Evolutionary conservation across 2,113 vertebrate genomes (phyloP), one percentile per base, ranked within the genome.

Genomic region (Smithornis capensis): DNA sequence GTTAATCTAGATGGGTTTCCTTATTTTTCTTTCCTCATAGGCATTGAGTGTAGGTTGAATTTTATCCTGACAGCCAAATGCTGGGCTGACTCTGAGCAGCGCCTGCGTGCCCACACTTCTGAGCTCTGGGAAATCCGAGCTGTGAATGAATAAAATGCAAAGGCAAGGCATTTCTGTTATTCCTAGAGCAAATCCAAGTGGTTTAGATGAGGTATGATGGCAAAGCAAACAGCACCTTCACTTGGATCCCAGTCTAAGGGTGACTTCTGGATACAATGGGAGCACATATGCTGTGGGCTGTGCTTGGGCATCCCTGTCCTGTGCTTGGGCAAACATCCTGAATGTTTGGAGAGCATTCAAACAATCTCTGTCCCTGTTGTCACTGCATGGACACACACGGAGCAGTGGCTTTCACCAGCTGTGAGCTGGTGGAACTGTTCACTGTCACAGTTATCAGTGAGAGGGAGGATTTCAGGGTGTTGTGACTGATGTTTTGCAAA

Each of bases 1-100:
- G 45, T 96, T 95, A 92, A 97, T 97, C 95, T 96, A 63, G 69
- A 94, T 67, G 88, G 23, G 93, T 97, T 97, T 97, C 87, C 94
- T 97, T 88, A 89, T 92, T 91, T 97, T 94, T 92, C 71, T 98
- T 97, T 94, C 86, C 74, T 95, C 44, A 4, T 93, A 85, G 81
- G 83, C 84, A 95, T 38, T 77, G 77, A 94, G 85, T 84, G 87
- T 76, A 91, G 77, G 89, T 45, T 94, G 87, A 94, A 77, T 97
- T 76, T 92, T 91, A 47, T 50, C 81, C 52, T 17, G 91, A 76
- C 64, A 82, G 95, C 90, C 80, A 90, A 91, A 56, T 9, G 90
- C 86, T 37, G 86, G 68, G 67, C 86, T 85, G 65, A 84, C 85
- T 79, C 87, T 50, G 84, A 65, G 78, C 63, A 67, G 83, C 9